Evolutionary conservation across 2,888 invertebrate genomes (phyloP).

Genomic region (Automeris io): DNA sequence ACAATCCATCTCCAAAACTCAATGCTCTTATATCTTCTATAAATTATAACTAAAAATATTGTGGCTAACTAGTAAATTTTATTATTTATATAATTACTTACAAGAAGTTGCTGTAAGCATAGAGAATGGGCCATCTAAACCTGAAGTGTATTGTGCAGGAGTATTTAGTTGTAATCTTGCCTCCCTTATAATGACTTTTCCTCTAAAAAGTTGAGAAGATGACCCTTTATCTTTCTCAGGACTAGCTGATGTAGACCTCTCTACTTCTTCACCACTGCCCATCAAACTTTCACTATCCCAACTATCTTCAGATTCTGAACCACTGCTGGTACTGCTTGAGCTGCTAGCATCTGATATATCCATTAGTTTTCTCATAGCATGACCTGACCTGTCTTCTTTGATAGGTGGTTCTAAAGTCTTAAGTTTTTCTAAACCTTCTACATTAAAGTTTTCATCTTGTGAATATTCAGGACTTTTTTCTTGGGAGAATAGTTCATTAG

Average conservation of each 20-base stretch:
- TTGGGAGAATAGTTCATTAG: constrained; percentile 57
- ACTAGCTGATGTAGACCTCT: constrained; percentile 54
- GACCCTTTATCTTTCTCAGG: constrained; percentile 63
- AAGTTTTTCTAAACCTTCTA: constrained; percentile 48
- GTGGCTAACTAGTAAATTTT: no score
- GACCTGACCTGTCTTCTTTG: constrained; percentile 62
- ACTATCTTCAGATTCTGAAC: constrained; percentile 64
- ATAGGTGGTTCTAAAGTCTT: constrained; percentile 42
- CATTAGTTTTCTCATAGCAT: constrained; percentile 67
- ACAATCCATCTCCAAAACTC: no score
- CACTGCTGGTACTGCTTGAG: constrained; percentile 63
- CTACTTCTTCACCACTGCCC: constrained; percentile 58
- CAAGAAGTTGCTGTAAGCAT: constrained; percentile 52
- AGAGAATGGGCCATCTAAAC: constrained; percentile 83
- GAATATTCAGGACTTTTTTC: constrained; percentile 58
- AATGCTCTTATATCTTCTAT: no score
- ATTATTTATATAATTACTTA: no score
- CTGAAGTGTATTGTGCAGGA: constrained; percentile 52
- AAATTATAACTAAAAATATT: no score
- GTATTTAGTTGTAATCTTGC: constrained; percentile 80
- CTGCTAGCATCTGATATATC: constrained; percentile 71
- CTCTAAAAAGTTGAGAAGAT: constrained; percentile 73
- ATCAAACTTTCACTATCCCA: constrained; percentile 62
- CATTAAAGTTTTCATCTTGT: constrained; percentile 61
- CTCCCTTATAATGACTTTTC: constrained; percentile 83